Percentiles rank a stretch among this genome's conserved stretches.
Conservation (phyloP, 2,888 invertebrate species). For the Eumerus sabulonum region DNA sequence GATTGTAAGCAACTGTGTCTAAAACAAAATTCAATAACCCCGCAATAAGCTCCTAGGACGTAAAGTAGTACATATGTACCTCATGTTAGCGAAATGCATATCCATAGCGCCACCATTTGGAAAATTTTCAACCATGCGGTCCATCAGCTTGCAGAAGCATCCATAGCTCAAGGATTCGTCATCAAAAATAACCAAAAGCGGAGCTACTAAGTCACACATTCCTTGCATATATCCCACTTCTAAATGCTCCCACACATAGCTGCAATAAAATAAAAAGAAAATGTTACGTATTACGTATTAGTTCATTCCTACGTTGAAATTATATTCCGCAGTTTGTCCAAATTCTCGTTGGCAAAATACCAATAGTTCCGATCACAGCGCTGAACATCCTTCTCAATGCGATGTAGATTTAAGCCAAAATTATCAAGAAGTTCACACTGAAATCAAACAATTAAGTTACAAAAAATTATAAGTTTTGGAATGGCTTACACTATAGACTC, state of each 20-base stretch:
- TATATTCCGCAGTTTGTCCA: slow-evolving; percentile 94
- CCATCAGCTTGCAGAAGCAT: slow-evolving; percentile 94
- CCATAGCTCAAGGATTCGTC: slow-evolving; percentile 95
- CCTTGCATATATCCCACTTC: slow-evolving; percentile 98
- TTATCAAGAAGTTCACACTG: slow-evolving; percentile 91
- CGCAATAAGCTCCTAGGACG: too few relatives aligned
- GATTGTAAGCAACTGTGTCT: too few relatives aligned
- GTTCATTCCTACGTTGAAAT: slow-evolving; percentile 92
- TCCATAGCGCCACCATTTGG: slow-evolving; percentile 97
- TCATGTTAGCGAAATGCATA: slow-evolving; percentile 96
- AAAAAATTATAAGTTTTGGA: background rate
- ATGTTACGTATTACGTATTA: too few relatives aligned
- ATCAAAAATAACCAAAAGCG: slow-evolving; percentile 93
- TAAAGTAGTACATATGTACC: too few relatives aligned
- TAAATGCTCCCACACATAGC: slow-evolving; percentile 97
- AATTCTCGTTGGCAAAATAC: slow-evolving; percentile 93
- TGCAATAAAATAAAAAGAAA: slow-evolving; percentile 75
- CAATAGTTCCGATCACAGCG: slow-evolving; percentile 96
- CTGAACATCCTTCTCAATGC: slow-evolving; percentile 98
- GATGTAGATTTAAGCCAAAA: slow-evolving; percentile 93
- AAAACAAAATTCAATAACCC: too few relatives aligned
- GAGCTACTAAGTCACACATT: slow-evolving; percentile 97
- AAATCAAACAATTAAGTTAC: slow-evolving; percentile 70
- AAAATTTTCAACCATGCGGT: slow-evolving; percentile 93
- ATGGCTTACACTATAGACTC: slow-evolving; percentile 88